Conservation (phyloP, 2,797 vertebrate species). For the Acestrorhynchus altus region DNA sequence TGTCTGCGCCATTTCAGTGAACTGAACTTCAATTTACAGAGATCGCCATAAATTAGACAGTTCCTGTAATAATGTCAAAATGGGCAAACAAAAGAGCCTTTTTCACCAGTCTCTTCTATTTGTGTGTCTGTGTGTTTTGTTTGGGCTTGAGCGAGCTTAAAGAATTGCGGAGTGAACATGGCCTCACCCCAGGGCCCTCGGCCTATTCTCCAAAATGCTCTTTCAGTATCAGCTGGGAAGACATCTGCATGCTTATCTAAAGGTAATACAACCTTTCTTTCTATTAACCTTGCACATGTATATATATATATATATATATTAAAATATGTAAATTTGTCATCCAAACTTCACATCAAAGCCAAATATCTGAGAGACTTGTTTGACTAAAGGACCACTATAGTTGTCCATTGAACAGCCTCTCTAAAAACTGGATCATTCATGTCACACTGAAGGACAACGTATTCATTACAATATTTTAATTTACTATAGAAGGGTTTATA, state of each 20-base stretch:
- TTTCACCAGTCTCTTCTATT: conserved; percentile 44
- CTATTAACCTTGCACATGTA: not conserved
- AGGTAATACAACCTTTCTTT: conserved; percentile 61
- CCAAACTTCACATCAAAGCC: too few relatives aligned
- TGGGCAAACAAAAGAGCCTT: conserved; percentile 56
- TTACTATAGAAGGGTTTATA: too few relatives aligned
- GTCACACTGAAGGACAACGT: too few relatives aligned
- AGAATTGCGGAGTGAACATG: conserved; percentile 66
- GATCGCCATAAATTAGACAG: conserved; percentile 70
- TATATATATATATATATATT: too few relatives aligned
- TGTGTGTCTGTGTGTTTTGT: conserved; percentile 59
- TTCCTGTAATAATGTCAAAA: conserved; percentile 64
- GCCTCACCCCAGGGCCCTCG: conserved; percentile 62
- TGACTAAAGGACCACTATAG: too few relatives aligned
- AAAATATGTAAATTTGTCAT: too few relatives aligned
- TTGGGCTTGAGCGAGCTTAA: conserved; percentile 67
- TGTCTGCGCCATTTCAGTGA: conserved; percentile 60
- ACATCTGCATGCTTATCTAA: conserved; percentile 56
- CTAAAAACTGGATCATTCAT: too few relatives aligned
- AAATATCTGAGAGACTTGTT: too few relatives aligned
- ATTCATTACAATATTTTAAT: too few relatives aligned
- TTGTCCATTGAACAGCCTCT: too few relatives aligned
- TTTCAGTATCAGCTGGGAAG: conserved; percentile 57
- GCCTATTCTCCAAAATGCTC: conserved; percentile 61
- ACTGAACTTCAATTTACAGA: conserved; percentile 67